Evolutionary conservation across 2,888 invertebrate genomes (phyloP).

Genomic region (Latrodectus elegans): DNA sequence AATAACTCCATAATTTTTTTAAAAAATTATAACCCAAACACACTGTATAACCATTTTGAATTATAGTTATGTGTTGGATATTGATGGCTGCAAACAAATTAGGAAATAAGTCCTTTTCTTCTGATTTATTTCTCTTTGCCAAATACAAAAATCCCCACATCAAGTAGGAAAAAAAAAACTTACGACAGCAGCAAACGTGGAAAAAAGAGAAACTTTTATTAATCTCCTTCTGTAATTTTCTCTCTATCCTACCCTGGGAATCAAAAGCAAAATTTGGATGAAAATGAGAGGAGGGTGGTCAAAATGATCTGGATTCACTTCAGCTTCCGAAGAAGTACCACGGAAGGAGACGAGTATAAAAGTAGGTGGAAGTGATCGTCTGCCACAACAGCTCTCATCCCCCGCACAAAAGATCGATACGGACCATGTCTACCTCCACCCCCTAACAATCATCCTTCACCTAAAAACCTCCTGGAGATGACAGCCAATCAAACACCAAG

Average conservation of each 20-base stretch:
- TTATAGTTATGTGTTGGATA: too few relatives aligned
- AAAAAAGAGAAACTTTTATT: constrained; percentile 12
- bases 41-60: too few relatives aligned
- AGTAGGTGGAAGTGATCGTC: neutral
- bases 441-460: constrained; percentile 17
- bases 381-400: constrained; percentile 28
- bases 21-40: too few relatives aligned
- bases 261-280: neutral
- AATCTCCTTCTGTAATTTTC: constrained; percentile 53
- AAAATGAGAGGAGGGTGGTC: constrained; percentile 18
- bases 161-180: too few relatives aligned
- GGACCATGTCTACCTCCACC: constrained; percentile 8
- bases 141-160: too few relatives aligned
- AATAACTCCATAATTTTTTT: too few relatives aligned
- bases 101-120: too few relatives aligned
- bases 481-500: constrained; percentile 67
- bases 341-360: neutral
- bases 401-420: constrained; percentile 20
- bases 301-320: constrained; percentile 4
- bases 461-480: constrained; percentile 60
- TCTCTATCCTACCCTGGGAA: constrained; percentile 58
- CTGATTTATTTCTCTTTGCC: too few relatives aligned
- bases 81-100: too few relatives aligned
- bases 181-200: too few relatives aligned
- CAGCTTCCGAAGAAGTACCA: constrained; percentile 22